Percentiles rank a stretch among this genome's conserved stretches.
phyloP scores from a whole-genome alignment of 2,888 invertebrate genomes.

The Rotaria magnacalcarata region DNA sequence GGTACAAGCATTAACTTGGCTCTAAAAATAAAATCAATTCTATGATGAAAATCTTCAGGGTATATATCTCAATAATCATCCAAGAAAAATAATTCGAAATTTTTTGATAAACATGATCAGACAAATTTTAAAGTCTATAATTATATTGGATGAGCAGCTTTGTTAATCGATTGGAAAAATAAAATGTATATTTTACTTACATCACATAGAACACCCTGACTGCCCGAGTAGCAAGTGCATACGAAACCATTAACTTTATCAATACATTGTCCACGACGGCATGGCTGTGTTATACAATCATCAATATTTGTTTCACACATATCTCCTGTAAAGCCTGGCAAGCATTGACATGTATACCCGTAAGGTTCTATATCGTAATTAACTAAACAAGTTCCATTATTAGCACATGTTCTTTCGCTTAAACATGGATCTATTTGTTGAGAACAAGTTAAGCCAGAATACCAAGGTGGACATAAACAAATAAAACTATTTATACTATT shows the following conservation, averaged over 20 bases:
- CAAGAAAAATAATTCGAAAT: not conserved
- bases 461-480: slow-evolving; percentile 52
- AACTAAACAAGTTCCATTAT: slow-evolving; percentile 52
- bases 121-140: no score
- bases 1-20: slow-evolving; percentile 33
- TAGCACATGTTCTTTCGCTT: slow-evolving; percentile 51
- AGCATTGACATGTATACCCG: slow-evolving; percentile 41
- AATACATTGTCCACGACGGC: slow-evolving; percentile 41
- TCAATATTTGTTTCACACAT: slow-evolving; percentile 42
- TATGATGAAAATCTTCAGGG: no score
- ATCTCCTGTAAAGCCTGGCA: slow-evolving; percentile 45
- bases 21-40: not conserved
- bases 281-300: slow-evolving; percentile 41
- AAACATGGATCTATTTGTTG: slow-evolving; percentile 50
- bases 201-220: slow-evolving; percentile 41
- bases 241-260: slow-evolving; percentile 44
- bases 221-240: slow-evolving; percentile 42
- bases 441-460: slow-evolving; percentile 50
- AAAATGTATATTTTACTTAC: not conserved
- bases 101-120: no score
- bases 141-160: no score
- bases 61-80: no score
- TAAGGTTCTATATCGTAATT: not conserved
- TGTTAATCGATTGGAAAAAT: no score
- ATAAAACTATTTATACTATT: not conserved